A percentile compares a stretch with the other conserved stretches of the same genome.
Conservation (phyloP, 2,113 vertebrate species). For the Nothocercus nigrocapillus region DNA sequence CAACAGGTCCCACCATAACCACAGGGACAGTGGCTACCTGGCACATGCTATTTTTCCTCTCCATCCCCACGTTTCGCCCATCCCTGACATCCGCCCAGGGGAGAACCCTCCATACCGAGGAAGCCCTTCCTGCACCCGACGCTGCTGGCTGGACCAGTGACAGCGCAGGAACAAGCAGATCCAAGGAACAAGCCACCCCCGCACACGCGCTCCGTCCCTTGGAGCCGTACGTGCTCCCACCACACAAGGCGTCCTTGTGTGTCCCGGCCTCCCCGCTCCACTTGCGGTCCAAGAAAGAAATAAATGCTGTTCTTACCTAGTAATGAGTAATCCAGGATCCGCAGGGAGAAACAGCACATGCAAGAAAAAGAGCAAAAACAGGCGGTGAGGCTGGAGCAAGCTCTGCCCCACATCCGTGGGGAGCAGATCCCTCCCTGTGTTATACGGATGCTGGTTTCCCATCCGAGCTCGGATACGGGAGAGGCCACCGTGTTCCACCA, state of each 20-base stretch:
- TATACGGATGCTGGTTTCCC: neutral
- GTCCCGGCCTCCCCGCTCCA: neutral
- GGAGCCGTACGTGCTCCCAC: neutral
- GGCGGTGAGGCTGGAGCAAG: neutral
- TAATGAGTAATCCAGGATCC: slow-evolving; percentile 31
- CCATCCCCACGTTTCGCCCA: neutral
- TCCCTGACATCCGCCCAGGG: neutral
- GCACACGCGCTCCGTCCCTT: neutral
- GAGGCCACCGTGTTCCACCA: neutral
- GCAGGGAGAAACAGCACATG: neutral
- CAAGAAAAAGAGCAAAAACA: neutral
- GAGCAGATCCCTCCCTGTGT: neutral
- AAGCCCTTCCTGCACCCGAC: neutral
- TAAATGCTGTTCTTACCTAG: slow-evolving; percentile 37
- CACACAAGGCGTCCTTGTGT: neutral
- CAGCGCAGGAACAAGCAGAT: neutral
- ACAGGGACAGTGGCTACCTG: accelerated
- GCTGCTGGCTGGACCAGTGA: neutral
- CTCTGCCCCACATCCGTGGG: too few species aligned
- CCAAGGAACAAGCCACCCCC: neutral
- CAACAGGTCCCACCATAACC: neutral
- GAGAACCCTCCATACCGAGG: accelerated
- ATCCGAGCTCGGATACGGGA: accelerated
- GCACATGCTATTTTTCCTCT: neutral
- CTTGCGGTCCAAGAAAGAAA: neutral